These are phyloP conservation scores for Aphelocoma coerulescens DNA, from an alignment of 2,113 vertebrate species.

Conservation along the genomic window DNA sequence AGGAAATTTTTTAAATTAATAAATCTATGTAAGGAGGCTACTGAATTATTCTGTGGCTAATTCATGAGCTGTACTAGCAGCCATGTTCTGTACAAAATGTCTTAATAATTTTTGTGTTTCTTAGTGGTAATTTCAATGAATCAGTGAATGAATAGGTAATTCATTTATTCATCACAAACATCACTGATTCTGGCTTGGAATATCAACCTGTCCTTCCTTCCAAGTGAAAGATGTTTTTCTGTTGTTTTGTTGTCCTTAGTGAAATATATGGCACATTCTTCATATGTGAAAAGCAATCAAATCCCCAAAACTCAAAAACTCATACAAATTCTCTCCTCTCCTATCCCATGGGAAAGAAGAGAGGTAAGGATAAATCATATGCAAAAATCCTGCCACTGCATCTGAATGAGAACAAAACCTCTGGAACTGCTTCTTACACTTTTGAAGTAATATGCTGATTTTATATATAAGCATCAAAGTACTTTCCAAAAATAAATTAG, in stretches of 20 bases:
- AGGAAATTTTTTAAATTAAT: not conserved
- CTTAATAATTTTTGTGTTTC: not conserved
- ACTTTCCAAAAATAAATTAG: not conserved
- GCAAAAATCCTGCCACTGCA: not conserved
- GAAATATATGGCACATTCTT: not conserved
- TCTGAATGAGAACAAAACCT: not conserved
- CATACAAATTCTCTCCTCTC: not conserved
- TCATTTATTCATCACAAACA: not conserved
- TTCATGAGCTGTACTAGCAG: not conserved
- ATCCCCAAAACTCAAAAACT: not conserved
- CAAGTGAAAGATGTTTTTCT: not conserved
- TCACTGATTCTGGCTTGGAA: not conserved
- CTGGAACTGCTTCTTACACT: not conserved
- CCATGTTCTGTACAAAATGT: not conserved
- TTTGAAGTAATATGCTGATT: not conserved
- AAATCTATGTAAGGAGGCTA: not conserved
- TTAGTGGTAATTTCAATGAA: not conserved
- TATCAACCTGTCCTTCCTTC: not conserved
- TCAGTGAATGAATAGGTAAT: not conserved
- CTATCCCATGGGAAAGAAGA: not conserved
- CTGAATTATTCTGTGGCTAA: not conserved
- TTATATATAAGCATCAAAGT: not conserved
- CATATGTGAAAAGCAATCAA: not conserved
- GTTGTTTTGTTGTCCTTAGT: not conserved
- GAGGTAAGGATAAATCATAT: not conserved